Percentiles rank a stretch among this genome's conserved stretches.
Conservation (phyloP, 2,888 invertebrate species). For the Nesidiocoris tenuis region DNA sequence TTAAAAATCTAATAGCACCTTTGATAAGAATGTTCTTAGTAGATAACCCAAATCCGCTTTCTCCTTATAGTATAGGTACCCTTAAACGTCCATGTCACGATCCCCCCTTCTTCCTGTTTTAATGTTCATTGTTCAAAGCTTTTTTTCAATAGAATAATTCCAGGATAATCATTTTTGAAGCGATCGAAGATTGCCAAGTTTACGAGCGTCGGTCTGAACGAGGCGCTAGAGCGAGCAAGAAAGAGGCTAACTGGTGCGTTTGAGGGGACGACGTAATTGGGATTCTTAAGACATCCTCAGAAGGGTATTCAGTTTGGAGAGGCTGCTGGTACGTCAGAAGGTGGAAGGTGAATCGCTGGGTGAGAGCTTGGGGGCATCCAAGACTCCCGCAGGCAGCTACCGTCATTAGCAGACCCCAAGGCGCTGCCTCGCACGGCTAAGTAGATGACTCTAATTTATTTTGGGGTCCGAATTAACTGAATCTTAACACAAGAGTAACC, state of each 20-base stretch:
- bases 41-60: too few relatives aligned
- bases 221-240: background rate
- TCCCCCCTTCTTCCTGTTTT: too few relatives aligned
- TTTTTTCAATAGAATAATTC: too few relatives aligned
- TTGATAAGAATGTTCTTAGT: too few relatives aligned
- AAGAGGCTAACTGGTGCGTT: background rate
- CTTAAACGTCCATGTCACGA: too few relatives aligned
- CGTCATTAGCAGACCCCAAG: background rate
- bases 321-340: background rate
- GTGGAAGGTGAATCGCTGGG: too few relatives aligned
- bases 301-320: background rate
- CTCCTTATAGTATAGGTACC: too few relatives aligned
- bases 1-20: too few relatives aligned
- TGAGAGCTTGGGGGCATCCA: background rate
- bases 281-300: background rate
- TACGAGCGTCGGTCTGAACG: background rate
- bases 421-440: background rate
- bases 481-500: too few relatives aligned
- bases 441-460: slow-evolving; percentile 20
- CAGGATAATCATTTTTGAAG: background rate
- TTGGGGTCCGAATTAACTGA: too few relatives aligned
- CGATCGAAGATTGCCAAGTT: background rate
- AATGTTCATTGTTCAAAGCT: too few relatives aligned
- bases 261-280: background rate
- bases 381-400: background rate